Percentiles rank a stretch among this genome's conserved stretches.
phyloP scores from a whole-genome alignment of 2,797 vertebrate genomes.

The Pelochelys cantorii region DNA sequence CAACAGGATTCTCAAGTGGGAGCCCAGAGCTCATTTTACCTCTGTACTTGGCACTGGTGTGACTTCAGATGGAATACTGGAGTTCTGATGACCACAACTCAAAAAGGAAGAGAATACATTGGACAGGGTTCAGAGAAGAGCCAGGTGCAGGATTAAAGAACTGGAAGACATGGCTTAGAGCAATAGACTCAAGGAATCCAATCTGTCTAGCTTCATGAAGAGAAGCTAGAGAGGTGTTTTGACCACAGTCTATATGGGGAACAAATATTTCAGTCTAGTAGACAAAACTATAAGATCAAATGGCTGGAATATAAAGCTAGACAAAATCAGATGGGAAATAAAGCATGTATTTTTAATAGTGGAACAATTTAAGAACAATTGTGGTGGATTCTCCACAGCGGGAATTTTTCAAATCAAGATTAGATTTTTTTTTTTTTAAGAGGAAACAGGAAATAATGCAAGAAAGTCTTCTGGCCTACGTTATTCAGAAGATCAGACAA shows the following conservation, averaged over 20 bases:
- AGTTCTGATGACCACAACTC: background rate
- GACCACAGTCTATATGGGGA: background rate
- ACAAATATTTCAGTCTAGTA: background rate
- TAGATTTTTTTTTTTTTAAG: background rate
- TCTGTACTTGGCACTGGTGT: background rate
- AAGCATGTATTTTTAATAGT: fast-evolving
- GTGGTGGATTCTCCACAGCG: fast-evolving
- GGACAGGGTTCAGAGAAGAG: background rate
- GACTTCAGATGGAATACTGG: background rate
- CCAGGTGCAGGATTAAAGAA: background rate
- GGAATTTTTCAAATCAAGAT: background rate
- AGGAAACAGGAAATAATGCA: background rate
- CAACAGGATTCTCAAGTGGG: background rate
- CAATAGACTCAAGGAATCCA: background rate
- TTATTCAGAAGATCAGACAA: background rate
- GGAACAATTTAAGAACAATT: background rate
- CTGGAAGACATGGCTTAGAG: background rate
- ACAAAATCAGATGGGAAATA: background rate
- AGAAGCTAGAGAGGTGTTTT: background rate
- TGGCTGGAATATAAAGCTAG: fast-evolving
- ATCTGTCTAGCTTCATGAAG: background rate
- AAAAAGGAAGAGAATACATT: background rate
- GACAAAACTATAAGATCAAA: background rate
- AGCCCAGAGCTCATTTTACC: background rate
- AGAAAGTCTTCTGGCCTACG: background rate